Evolutionary conservation across 2,113 vertebrate species (phyloP), one percentile per base, ranked within the genome.

Genomic region (Todiramphus chloris): DNA sequence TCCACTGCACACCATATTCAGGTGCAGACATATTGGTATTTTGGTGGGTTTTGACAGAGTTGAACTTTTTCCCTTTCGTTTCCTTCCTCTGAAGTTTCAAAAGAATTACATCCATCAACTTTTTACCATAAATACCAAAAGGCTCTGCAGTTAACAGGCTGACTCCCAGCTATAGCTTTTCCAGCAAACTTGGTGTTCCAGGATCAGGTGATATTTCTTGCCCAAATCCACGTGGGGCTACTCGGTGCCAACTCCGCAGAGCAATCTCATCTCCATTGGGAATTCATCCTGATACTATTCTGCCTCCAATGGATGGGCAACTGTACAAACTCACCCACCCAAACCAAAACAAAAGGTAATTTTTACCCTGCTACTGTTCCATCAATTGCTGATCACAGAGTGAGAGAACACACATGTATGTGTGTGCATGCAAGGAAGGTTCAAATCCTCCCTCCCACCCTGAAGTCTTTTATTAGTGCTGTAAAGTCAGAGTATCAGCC

Each of bases 281-380:
- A 85, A 84, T 48, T 96, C 86, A 84, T 44, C 33, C 67, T 35
- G 23, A 15, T 8, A 82, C 43, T 95, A 73, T 62, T 95, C 94
- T 80, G 8, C 14, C 16, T 7, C 56, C 67, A 72, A 75, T 76
- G 18, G 24, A 8, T 14, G 56, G 94, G 93, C 83, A 90, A 30
- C 67, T 72, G 51, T 44, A 91, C 27, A 91, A 92, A 76, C 51
- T 94, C 68, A 25, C 1, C 7, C 10, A 68, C 23, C 43, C 21
- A 23, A 41, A 70, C 18, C 46, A 19, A 67, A 25, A 14, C 50
- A 51, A 51, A 51, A 90, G 66, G 48, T 30, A 17, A 55, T 77
- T 92, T 93, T 95, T 89, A 56, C 68, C 41, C 68, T 78, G 35
- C 8, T 69, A 30, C 78, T 83, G 68, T 84, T 90, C 91, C 86